Conservation (phyloP, 2,888 invertebrate genomes). For the Thecocarcelia acutangulata region DNA sequence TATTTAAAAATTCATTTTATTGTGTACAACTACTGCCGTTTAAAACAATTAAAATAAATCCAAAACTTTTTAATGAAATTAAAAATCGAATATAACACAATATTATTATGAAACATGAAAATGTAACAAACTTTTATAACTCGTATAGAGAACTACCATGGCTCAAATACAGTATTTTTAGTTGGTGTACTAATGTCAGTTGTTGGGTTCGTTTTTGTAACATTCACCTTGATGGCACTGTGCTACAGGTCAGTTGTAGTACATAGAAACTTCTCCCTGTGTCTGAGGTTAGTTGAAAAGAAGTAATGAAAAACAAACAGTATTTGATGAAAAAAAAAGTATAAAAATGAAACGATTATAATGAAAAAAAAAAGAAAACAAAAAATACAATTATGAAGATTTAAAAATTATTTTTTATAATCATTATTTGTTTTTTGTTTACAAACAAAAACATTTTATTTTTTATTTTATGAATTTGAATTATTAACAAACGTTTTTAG, state of each 20-base stretch:
- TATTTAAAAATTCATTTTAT: background rate
- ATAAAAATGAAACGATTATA: slow-evolving; percentile 52
- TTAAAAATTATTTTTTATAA: slow-evolving; percentile 33
- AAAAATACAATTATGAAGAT: slow-evolving; percentile 57
- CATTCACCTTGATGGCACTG: slow-evolving; percentile 99
- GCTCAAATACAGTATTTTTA: slow-evolving; percentile 98
- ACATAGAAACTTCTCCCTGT: slow-evolving; percentile 99
- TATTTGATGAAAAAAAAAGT: slow-evolving; percentile 71
- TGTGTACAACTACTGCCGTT: background rate
- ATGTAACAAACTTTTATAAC: slow-evolving; percentile 60
- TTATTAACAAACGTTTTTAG: slow-evolving; percentile 30
- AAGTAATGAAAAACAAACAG: slow-evolving; percentile 83
- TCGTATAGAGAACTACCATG: slow-evolving; percentile 95
- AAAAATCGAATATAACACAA: slow-evolving; percentile 24
- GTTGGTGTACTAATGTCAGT: slow-evolving; percentile 99
- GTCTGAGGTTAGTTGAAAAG: slow-evolving; percentile 98
- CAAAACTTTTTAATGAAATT: slow-evolving; percentile 13
- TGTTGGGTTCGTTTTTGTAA: slow-evolving; percentile 99
- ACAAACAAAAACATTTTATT: slow-evolving; percentile 48
- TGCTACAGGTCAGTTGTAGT: slow-evolving; percentile 99
- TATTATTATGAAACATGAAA: slow-evolving; percentile 13
- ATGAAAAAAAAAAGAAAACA: slow-evolving; percentile 49
- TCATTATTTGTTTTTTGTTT: slow-evolving; percentile 58
- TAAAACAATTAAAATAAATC: slow-evolving; percentile 23
- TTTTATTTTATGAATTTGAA: slow-evolving; percentile 3